These are phyloP conservation scores for Eristalis tenax DNA, from an alignment of 2,888 invertebrate genomes.

Conservation along the genomic window DNA sequence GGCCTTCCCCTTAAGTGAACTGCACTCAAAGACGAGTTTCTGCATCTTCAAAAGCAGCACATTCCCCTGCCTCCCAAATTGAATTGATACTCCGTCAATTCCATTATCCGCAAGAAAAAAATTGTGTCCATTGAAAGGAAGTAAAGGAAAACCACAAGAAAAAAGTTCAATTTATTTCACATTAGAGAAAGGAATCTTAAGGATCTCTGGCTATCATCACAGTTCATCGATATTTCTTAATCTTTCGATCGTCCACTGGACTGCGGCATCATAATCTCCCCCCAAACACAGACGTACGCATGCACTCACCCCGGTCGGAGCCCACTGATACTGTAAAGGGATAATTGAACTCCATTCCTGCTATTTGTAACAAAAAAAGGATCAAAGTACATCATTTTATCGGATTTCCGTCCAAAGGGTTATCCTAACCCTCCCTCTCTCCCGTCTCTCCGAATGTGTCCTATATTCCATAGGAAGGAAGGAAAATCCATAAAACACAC, in stretches of 20 bases:
- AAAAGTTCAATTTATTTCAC: neutral
- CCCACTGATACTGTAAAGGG: neutral
- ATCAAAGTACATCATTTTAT: constrained; percentile 45
- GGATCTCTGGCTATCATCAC: neutral
- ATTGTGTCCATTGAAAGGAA: no score
- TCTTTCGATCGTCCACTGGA: neutral
- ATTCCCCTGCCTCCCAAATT: no score
- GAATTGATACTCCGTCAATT: no score
- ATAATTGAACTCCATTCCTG: constrained; percentile 28
- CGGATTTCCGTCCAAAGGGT: constrained; percentile 34
- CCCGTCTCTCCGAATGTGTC: neutral
- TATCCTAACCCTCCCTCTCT: neutral
- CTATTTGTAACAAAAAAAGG: constrained; percentile 32
- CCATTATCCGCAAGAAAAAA: no score
- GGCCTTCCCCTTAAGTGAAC: no score
- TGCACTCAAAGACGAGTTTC: no score
- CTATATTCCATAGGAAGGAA: constrained; percentile 3
- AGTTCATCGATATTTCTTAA: constrained; percentile 13
- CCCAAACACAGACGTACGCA: neutral
- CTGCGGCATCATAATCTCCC: constrained; percentile 10
- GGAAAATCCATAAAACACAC: constrained; percentile 29
- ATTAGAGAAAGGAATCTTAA: neutral
- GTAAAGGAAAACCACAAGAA: neutral
- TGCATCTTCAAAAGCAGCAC: no score
- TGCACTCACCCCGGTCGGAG: neutral